Evolutionary conservation across 2,888 invertebrate genomes (phyloP).

Genomic region (Macrophya annulata): DNA sequence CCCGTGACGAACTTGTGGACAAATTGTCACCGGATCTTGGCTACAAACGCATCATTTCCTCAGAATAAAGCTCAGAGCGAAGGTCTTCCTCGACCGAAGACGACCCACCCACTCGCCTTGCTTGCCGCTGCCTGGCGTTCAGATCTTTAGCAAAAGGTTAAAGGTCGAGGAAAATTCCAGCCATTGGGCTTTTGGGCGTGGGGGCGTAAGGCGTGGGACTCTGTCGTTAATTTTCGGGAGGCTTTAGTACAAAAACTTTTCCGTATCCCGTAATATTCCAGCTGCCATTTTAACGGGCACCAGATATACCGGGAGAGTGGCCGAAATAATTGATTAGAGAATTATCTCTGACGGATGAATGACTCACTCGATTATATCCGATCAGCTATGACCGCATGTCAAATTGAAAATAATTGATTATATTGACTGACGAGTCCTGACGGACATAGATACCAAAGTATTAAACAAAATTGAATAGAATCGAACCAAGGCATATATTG

Average conservation of each 20-base stretch:
- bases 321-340: slow-evolving; percentile 1
- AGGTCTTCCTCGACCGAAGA: too few species aligned
- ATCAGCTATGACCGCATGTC: not conserved
- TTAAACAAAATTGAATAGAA: not conserved
- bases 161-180: slow-evolving; percentile 20
- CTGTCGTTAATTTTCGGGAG: slow-evolving; percentile 4
- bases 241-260: slow-evolving; percentile 6
- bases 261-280: slow-evolving; percentile 6
- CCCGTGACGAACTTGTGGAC: not conserved
- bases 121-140: not conserved
- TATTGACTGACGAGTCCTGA: not conserved
- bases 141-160: slow-evolving; percentile 44
- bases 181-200: not conserved
- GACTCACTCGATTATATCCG: not conserved
- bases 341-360: slow-evolving; percentile 1
- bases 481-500: not conserved
- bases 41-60: not conserved
- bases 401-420: not conserved
- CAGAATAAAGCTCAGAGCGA: not conserved
- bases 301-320: not conserved
- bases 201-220: not conserved
- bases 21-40: not conserved
- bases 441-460: not conserved
- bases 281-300: not conserved
- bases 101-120: slow-evolving; percentile 8